These are phyloP conservation scores for Cryptoblepharus egeriae DNA, from an alignment of 2,797 vertebrate genomes.

Conservation along the genomic window DNA sequence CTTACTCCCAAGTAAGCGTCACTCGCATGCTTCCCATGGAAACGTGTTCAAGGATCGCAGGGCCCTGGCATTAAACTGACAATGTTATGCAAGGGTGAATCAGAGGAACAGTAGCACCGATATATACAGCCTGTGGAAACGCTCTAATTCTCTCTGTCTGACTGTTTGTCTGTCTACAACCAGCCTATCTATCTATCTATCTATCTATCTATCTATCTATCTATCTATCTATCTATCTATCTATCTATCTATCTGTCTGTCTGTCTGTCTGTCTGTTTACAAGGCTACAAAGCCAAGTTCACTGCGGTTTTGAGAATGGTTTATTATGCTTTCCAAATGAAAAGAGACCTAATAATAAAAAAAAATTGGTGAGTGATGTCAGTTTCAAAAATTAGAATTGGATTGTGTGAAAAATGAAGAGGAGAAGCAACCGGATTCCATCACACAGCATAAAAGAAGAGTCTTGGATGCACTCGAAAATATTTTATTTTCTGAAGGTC, in stretches of 20 bases:
- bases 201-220: too few relatives aligned
- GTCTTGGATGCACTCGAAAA: background rate
- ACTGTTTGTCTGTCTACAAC: too few relatives aligned
- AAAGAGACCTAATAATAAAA: background rate
- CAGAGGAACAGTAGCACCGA: background rate
- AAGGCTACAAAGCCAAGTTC: conserved; percentile 7
- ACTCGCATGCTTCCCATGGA: background rate
- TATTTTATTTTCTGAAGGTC: conserved; percentile 43
- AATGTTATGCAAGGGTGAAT: background rate
- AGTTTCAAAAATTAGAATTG: background rate
- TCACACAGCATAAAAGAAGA: conserved; percentile 1
- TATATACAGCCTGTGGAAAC: background rate
- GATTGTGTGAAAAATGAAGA: background rate
- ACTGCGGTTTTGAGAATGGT: background rate
- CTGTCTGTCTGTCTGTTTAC: too few relatives aligned
- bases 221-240: too few relatives aligned
- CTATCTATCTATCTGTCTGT: too few relatives aligned
- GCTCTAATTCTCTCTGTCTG: too few relatives aligned
- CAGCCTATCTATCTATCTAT: too few relatives aligned
- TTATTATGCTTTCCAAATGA: background rate
- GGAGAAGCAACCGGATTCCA: background rate
- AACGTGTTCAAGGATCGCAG: background rate
- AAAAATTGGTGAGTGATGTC: too few relatives aligned
- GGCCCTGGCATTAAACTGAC: background rate
- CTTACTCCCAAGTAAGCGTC: background rate